Evolutionary conservation across 2,797 vertebrate genomes (phyloP).

Genomic region (Xerus rutilus): DNA sequence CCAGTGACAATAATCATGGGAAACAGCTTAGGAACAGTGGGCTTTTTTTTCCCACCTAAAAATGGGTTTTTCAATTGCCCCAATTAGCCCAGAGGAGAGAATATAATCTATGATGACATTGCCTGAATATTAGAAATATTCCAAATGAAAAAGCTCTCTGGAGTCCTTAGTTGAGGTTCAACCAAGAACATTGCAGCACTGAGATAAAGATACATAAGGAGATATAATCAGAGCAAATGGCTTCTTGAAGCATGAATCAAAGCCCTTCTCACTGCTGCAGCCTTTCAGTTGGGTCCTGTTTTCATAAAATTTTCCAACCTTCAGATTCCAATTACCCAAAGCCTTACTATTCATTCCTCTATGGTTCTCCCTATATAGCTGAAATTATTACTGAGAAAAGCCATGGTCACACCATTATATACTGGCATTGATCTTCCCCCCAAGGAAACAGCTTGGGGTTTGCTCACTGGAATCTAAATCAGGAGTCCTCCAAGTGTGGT

Average conservation of each 20-base stretch:
- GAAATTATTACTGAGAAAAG: constrained; percentile 28
- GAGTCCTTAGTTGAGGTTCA: neutral
- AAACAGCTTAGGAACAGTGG: neutral
- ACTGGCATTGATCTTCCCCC: neutral
- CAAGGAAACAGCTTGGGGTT: neutral
- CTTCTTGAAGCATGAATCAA: neutral
- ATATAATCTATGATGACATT: neutral
- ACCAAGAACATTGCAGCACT: neutral
- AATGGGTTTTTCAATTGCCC: neutral
- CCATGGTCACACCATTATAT: neutral
- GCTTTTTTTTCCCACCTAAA: neutral
- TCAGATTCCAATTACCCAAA: neutral
- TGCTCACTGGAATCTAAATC: neutral
- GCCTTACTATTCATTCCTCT: neutral
- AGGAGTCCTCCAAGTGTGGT: neutral
- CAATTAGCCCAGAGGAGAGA: neutral
- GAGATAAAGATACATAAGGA: neutral
- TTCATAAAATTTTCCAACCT: neutral
- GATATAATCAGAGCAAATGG: neutral
- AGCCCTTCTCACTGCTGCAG: neutral
- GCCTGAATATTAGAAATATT: neutral
- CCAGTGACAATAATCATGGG: neutral
- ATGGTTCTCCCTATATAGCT: neutral
- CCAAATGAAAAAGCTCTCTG: neutral
- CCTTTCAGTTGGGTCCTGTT: neutral